Percentiles rank a stretch among this genome's conserved stretches.
These are phyloP conservation scores for Saccostrea cuccullata DNA, from an alignment of 1,140 invertebrate genomes.

Conservation along the genomic window DNA sequence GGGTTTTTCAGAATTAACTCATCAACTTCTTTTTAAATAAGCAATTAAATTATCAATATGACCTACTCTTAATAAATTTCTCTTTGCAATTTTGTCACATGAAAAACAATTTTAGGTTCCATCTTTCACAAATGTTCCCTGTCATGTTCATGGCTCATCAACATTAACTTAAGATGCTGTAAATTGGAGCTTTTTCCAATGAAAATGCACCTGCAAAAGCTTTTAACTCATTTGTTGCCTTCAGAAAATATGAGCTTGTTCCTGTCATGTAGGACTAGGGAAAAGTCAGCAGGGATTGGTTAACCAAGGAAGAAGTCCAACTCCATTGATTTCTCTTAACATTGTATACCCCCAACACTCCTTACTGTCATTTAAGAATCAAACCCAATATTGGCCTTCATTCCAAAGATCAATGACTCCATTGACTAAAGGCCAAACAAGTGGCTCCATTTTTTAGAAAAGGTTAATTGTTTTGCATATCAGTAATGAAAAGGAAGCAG, in stretches of 20 bases:
- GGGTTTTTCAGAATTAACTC: no score
- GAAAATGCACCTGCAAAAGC: not conserved
- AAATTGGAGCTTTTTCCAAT: not conserved
- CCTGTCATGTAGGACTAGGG: not conserved
- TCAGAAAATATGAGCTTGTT: constrained; percentile 1
- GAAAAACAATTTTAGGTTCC: not conserved
- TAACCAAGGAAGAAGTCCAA: constrained; percentile 4
- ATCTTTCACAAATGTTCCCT: not conserved
- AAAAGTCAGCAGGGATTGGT: not conserved
- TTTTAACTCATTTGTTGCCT: not conserved
- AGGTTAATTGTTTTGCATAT: not conserved
- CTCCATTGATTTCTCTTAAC: constrained; percentile 1
- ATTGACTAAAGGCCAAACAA: not conserved
- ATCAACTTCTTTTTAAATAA: no score
- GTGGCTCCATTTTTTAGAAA: not conserved
- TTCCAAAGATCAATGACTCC: not conserved
- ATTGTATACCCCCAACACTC: not conserved
- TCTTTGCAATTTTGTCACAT: not conserved
- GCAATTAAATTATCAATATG: no score
- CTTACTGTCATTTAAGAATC: not conserved
- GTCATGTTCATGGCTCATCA: not conserved
- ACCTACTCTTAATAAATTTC: no score
- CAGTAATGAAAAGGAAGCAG: not conserved
- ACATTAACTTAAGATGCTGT: not conserved
- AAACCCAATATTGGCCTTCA: not conserved